Percentiles rank a stretch among this genome's conserved stretches.
Conservation (phyloP, 92 coral and sea anemone genomes). For the Zoanthus solanderi region DNA sequence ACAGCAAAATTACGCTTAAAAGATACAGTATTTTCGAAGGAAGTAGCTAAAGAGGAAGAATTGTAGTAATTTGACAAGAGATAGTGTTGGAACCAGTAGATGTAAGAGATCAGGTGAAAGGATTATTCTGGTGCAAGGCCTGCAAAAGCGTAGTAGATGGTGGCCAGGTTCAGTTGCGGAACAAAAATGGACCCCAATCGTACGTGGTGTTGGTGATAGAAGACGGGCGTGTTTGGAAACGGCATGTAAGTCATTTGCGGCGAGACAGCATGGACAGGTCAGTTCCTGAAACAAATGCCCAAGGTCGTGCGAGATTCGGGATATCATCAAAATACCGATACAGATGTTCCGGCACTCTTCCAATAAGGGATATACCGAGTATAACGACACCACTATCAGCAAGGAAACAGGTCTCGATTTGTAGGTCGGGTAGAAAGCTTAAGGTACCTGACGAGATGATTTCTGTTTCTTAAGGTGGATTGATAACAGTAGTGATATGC, state of each 20-base stretch:
- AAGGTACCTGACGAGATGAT: slow-evolving; percentile 31
- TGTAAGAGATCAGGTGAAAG: slow-evolving; percentile 33
- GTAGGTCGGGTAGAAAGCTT: neutral
- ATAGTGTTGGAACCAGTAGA: neutral
- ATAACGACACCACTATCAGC: neutral
- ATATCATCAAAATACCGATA: neutral
- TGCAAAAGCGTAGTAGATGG: slow-evolving; percentile 20
- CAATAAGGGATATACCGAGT: neutral
- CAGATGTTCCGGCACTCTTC: neutral
- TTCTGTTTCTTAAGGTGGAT: no score
- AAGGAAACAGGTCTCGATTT: neutral
- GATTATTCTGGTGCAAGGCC: slow-evolving; percentile 19
- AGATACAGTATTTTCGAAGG: neutral
- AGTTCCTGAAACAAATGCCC: neutral
- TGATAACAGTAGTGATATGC: neutral
- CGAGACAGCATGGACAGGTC: slow-evolving; percentile 27
- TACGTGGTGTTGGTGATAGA: slow-evolving; percentile 38
- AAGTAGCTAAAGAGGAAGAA: neutral
- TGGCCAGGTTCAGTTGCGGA: slow-evolving; percentile 50
- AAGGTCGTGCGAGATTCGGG: neutral
- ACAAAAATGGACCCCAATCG: slow-evolving; percentile 31
- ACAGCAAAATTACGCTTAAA: slow-evolving; percentile 31
- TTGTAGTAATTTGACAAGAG: neutral
- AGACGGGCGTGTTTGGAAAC: slow-evolving; percentile 56
- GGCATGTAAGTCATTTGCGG: slow-evolving; percentile 35